Conservation (phyloP, 1,140 invertebrate genomes). For the Monochamus saltuarius region DNA sequence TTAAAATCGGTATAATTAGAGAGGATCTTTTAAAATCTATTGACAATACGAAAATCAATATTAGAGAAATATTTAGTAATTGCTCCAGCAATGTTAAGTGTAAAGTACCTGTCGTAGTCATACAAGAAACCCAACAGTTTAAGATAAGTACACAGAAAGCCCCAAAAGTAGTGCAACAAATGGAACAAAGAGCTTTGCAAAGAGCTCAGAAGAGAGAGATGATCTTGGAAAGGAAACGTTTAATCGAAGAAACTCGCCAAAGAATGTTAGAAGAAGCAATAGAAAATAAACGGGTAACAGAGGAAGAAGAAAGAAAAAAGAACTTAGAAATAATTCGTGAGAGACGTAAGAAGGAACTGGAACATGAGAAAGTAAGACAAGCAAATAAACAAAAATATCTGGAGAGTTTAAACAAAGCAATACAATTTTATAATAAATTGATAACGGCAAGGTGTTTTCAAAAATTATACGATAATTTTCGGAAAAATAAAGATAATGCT, state of each 20-base stretch:
- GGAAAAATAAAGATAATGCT: constrained; percentile 54
- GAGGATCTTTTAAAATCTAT: constrained; percentile 59
- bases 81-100: constrained; percentile 55
- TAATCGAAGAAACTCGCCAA: constrained; percentile 62
- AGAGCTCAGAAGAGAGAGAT: constrained; percentile 62
- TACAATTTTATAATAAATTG: constrained; percentile 59
- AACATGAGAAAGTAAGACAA: constrained; percentile 58
- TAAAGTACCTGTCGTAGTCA: constrained; percentile 37
- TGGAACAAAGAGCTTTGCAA: constrained; percentile 63
- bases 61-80: constrained; percentile 59
- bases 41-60: constrained; percentile 58
- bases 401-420: constrained; percentile 57
- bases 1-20: constrained; percentile 63
- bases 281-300: constrained; percentile 54
- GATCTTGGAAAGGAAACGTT: constrained; percentile 59
- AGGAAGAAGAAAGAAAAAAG: constrained; percentile 62
- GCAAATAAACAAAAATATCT: constrained; percentile 56
- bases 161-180: constrained; percentile 63
- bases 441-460: constrained; percentile 56
- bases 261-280: constrained; percentile 55
- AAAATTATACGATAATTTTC: constrained; percentile 53
- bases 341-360: constrained; percentile 60
- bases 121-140: constrained; percentile 58
- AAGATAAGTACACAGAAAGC: constrained; percentile 51
- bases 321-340: constrained; percentile 60